Base-by-base conservation (phyloP, 2,797 vertebrate genomes). In the Danio choprae region DNA sequence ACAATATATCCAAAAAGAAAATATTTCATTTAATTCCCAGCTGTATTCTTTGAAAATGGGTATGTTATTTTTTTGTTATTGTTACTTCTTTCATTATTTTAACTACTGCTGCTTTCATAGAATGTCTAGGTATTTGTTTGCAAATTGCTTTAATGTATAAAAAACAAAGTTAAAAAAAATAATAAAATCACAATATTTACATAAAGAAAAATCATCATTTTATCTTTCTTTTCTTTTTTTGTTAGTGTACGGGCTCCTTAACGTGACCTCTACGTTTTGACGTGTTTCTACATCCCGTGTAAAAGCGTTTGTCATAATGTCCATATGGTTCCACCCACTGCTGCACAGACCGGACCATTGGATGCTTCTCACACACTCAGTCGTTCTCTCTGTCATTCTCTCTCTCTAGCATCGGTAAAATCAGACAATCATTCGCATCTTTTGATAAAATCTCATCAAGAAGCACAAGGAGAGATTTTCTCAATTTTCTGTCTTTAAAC, bases 321-420 rank as follows among this genome's bases (percentile, higher is more conserved):
- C 41, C 29, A 16, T 7, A 48, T 44, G 44, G 41, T 60, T 63
- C 80, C 73, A 62, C 74, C 74, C 65, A 76, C 65, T 56, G 38
- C 46, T 67, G 20, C n/a, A 29, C 40, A 62, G 58, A 46, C 53
- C 15, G 60, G 44, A 13, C 50, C 56, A 65, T 46, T n/a, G 74
- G 58, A 48, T 53, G 38, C 15, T 51, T 68, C 29, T 73, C 38
- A 11, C 44, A 41, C 20, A 68, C 50, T 55, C 73, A 18, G 43
- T 62, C 79, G 70, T 55, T 77, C 67, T 58, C 64, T 64, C 72
- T 44, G 64, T 75, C 62, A 68, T 40, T 9, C 53, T 69, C 53
- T 59, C 60, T 69, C 22, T 40, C 41, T 48, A 48, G 58, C 20
- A 5, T 63, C 6, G 10, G 5, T 67, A 46, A n/a, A 36, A 44